Evolutionary conservation across 2,888 invertebrate genomes (phyloP).

Genomic region (Sinhomidia bicolor): DNA sequence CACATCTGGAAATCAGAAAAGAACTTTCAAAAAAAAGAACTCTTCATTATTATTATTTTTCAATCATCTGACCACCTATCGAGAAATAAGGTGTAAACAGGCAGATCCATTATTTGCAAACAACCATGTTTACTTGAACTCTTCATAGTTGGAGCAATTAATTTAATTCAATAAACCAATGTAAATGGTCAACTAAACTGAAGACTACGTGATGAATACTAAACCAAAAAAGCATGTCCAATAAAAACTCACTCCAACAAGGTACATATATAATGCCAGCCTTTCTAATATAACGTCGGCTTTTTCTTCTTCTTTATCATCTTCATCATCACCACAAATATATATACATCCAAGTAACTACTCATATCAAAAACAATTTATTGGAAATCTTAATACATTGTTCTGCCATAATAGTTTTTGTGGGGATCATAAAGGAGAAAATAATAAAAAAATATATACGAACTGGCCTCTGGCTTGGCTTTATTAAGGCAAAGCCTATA

Average conservation of each 20-base stretch:
- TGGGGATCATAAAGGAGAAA: conserved; percentile 44
- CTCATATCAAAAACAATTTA: not conserved
- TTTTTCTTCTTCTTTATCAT: not conserved
- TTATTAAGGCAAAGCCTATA: not conserved
- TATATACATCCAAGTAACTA: not conserved
- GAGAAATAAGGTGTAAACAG: conserved; percentile 62
- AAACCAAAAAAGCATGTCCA: conserved; percentile 51
- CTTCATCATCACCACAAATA: not conserved
- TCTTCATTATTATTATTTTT: not conserved
- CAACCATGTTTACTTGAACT: conserved; percentile 54
- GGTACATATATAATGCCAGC: not conserved
- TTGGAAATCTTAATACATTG: conserved; percentile 27
- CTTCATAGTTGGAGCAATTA: conserved; percentile 49
- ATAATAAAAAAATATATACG: no score
- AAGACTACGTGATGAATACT: conserved; percentile 51
- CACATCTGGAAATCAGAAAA: conserved; percentile 14
- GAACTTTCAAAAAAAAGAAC: no score
- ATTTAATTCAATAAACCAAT: conserved; percentile 67
- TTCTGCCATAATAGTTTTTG: conserved; percentile 14
- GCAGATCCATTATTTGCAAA: conserved; percentile 48
- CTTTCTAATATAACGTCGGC: not conserved
- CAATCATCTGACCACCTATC: conserved; percentile 52
- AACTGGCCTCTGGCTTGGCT: conserved; percentile 30
- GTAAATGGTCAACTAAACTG: conserved; percentile 50
- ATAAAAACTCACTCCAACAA: conserved; percentile 50